Percentiles rank a stretch among this genome's conserved stretches.
Conservation (phyloP, 2,888 invertebrate species). For the Masnerella sp. region DNA sequence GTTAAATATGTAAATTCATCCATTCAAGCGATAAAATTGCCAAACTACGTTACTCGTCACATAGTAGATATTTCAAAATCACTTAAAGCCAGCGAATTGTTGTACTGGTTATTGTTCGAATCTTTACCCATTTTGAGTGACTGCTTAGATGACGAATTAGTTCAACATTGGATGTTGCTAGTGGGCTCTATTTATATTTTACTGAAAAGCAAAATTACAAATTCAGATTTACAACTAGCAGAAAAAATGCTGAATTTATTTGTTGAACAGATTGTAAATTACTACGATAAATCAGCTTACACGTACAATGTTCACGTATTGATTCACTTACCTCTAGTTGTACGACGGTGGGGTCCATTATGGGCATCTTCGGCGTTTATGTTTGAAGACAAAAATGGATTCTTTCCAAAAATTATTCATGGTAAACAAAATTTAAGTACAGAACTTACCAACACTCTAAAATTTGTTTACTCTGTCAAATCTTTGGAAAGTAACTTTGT, state of each 20-base stretch:
- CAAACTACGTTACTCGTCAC: conserved; percentile 54
- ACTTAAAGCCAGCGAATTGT: conserved; percentile 62
- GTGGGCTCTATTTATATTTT: conserved; percentile 9
- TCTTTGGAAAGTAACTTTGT: background rate
- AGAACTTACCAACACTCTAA: conserved; percentile 2
- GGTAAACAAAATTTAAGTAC: conserved; percentile 1
- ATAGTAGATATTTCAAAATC: conserved; percentile 48
- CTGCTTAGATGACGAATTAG: conserved; percentile 42
- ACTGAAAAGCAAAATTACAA: conserved; percentile 9
- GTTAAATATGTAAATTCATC: conserved; percentile 5
- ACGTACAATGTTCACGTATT: conserved; percentile 12
- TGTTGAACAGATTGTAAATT: conserved; percentile 21
- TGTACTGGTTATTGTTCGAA: conserved; percentile 60
- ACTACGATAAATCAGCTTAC: too few relatives aligned
- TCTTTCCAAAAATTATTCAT: conserved; percentile 7
- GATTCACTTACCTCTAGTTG: conserved; percentile 2
- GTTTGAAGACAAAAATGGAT: conserved; percentile 20
- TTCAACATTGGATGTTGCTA: conserved; percentile 35
- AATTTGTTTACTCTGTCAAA: background rate
- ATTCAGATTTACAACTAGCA: conserved; percentile 1
- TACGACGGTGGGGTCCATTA: conserved; percentile 13
- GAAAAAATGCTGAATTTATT: background rate
- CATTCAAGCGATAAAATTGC: conserved; percentile 51
- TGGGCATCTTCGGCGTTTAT: conserved; percentile 24
- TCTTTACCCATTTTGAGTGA: conserved; percentile 46